phyloP scores from a whole-genome alignment of 2,888 invertebrate genomes.

The Podotricha telesiphe region DNA sequence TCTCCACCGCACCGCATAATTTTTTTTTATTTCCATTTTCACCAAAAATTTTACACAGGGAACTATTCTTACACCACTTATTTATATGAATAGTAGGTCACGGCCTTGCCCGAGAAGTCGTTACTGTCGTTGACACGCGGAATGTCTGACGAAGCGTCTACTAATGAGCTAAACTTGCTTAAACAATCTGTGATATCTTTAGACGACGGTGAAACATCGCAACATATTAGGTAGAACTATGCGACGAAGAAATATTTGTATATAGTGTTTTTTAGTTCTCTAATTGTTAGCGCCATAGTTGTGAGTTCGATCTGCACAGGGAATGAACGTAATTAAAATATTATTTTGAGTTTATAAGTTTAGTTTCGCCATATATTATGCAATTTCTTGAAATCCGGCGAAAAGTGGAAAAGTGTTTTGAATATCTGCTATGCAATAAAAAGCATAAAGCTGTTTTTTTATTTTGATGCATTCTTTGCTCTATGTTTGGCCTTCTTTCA shows the following conservation, averaged over 20 bases:
- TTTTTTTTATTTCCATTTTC: no score
- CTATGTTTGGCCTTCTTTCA: no score
- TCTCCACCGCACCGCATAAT: no score
- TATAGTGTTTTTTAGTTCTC: background rate
- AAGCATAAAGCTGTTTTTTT: no score
- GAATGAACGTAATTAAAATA: no score
- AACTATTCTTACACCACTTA: constrained; percentile 12
- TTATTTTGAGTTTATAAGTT: no score
- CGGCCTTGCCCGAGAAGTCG: constrained; percentile 20
- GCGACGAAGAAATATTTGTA: background rate
- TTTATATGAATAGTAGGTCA: constrained; percentile 9
- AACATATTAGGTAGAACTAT: constrained; percentile 12
- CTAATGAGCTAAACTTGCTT: constrained; percentile 25
- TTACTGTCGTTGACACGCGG: constrained; percentile 24
- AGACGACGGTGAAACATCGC: constrained; percentile 14
- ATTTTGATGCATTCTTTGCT: no score
- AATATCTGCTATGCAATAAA: no score
- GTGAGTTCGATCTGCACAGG: background rate
- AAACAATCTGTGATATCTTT: constrained; percentile 18
- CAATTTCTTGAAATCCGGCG: no score
- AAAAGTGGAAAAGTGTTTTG: no score
- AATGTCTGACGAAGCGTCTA: constrained; percentile 27
- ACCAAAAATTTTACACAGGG: background rate
- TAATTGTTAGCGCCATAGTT: background rate
- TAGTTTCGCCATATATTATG: no score